Evolutionary conservation across 1,140 invertebrate species (phyloP).

Genomic region (Diorhabda carinulata): DNA sequence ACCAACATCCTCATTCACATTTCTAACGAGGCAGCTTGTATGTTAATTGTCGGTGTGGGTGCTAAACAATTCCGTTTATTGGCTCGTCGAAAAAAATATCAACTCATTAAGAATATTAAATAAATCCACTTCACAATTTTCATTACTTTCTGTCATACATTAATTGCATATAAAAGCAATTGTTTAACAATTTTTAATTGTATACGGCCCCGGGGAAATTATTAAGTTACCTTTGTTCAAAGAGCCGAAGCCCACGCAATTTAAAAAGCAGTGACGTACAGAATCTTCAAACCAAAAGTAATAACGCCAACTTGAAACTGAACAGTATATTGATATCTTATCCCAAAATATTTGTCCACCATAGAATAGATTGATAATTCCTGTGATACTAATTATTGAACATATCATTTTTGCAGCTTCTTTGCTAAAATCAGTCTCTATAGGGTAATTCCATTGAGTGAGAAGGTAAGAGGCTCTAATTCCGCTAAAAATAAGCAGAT

Average conservation of each 20-base stretch:
- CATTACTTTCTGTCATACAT: conserved; percentile 13
- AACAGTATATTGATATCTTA: no score
- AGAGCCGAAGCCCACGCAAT: conserved; percentile 5
- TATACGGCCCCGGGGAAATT: background rate
- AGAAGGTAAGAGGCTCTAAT: no score
- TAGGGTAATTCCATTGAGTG: no score
- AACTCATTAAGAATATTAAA: conserved; percentile 14
- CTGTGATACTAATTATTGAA: no score
- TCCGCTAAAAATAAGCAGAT: no score
- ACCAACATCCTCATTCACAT: background rate
- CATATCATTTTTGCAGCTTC: no score
- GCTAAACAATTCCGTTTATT: conserved; percentile 7
- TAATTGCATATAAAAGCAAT: conserved; percentile 12
- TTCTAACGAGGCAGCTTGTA: conserved; percentile 4
- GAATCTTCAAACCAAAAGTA: no score
- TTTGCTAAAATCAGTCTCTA: no score
- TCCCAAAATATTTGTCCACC: no score
- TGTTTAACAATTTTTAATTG: conserved; percentile 14
- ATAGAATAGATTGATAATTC: no score
- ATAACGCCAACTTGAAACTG: no score
- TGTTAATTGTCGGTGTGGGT: conserved; percentile 9
- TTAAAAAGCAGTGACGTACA: background rate
- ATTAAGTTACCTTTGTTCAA: conserved; percentile 2
- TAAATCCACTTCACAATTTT: conserved; percentile 13
- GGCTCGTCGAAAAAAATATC: background rate